Base-by-base conservation (phyloP, 2,888 invertebrate genomes). In the Gibbula magus region DNA sequence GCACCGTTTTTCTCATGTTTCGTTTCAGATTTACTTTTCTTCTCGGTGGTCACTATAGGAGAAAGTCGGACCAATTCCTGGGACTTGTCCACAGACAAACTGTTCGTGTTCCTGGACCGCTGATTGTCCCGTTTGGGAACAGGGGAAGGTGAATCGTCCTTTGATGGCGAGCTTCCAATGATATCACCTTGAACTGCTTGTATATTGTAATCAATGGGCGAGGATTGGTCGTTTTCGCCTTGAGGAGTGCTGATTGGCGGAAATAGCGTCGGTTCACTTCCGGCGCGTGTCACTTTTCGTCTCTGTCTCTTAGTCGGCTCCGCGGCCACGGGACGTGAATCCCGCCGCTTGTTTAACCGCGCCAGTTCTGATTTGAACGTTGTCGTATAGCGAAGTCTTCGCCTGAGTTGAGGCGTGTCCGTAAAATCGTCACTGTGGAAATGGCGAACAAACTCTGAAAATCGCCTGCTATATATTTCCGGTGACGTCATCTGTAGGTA, bases 301-400 rank as follows among this genome's bases (percentile, higher is more conserved):
- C 75, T 73, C 61, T 61, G 39, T 45, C 76, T 20, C 29, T 29
- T 75, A 8, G 52, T 61, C n/a, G 74, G 74, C 77, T 35, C 82
- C 79, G 75, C 78, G 80, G 8, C 80, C 82, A 22, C 85, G 76
- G 54, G 81, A 54, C 29, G 82, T 75, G 67, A 80, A 75, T 73
- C 84, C 82, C 75, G 83, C 83, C 52, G 81, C 79, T 52, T 84
- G 78, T 61, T 86, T 79, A 81, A 85, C 85, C 81, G 85, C 84
- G 54, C 85, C 85, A 85, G 85, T 85, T 84, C 67, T 25, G 25
- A 66, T 45, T 29, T 45, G 67, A 52, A 67, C 18, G 86, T 86
- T 8, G 84, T 75, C 82, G 79, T 29, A 78, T 81, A 75, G 84
- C 85, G 32, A 79, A 84, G 35, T 85, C 86, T 18, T 82, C 82